These are phyloP conservation scores for Oscheius sp. DNA, from an alignment of 2,888 invertebrate genomes.

Conservation along the genomic window DNA sequence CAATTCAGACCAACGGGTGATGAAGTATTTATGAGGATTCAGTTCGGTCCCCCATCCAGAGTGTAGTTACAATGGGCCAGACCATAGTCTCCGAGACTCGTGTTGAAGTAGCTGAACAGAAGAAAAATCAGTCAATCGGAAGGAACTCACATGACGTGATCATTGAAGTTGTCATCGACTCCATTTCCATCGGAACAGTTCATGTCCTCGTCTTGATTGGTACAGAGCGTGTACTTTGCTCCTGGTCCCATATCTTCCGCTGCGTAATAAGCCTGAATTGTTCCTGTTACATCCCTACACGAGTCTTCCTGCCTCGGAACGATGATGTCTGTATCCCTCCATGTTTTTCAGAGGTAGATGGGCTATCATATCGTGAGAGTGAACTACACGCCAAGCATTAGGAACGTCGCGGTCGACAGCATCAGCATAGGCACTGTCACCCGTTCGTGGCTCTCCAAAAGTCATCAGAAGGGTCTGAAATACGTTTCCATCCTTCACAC, in stretches of 20 bases:
- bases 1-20: neutral
- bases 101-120: slow-evolving; percentile 27
- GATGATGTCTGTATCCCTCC: slow-evolving; percentile 59
- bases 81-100: slow-evolving; percentile 26
- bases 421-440: slow-evolving; percentile 52
- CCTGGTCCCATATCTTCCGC: slow-evolving; percentile 53
- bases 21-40: neutral
- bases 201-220: slow-evolving; percentile 53
- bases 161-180: slow-evolving; percentile 50
- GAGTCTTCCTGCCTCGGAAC: slow-evolving; percentile 45
- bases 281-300: neutral
- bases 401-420: slow-evolving; percentile 49
- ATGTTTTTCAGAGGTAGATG: slow-evolving; percentile 58
- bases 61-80: slow-evolving; percentile 23
- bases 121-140: neutral
- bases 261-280: slow-evolving; percentile 48
- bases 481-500: neutral
- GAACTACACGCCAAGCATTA: slow-evolving; percentile 57
- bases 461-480: slow-evolving; percentile 56
- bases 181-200: slow-evolving; percentile 59
- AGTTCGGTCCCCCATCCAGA: slow-evolving; percentile 29
- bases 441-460: slow-evolving; percentile 63
- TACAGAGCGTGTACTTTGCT: slow-evolving; percentile 49
- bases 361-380: slow-evolving; percentile 60
- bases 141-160: slow-evolving; percentile 49